Evolutionary conservation across 2,888 invertebrate genomes (phyloP).

Genomic region (Drosophila diplacantha): DNA sequence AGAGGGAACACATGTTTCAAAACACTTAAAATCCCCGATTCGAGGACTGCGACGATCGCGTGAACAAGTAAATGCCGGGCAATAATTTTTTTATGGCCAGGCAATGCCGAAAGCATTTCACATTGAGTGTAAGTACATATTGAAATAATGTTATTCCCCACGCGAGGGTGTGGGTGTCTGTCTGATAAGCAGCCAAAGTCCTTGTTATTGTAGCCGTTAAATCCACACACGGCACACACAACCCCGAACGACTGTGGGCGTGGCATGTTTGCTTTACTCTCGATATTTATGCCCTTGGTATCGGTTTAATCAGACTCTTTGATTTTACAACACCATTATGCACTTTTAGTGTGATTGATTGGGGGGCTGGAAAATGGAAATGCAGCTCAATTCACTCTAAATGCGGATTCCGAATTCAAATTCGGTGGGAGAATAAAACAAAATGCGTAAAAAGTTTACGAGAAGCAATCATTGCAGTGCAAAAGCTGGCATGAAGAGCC

Average conservation of each 20-base stretch:
- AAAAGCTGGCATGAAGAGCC: background rate
- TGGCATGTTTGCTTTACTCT: slow-evolving; percentile 40
- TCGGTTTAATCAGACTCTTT: slow-evolving; percentile 58
- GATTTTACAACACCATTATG: slow-evolving; percentile 57
- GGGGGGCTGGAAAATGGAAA: slow-evolving; percentile 21
- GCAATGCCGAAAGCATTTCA: slow-evolving; percentile 56
- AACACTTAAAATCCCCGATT: slow-evolving; percentile 51
- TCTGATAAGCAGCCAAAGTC: slow-evolving; percentile 56
- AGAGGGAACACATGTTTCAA: slow-evolving; percentile 60
- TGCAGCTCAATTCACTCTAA: slow-evolving; percentile 22
- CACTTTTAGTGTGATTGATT: slow-evolving; percentile 69
- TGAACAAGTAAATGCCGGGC: slow-evolving; percentile 49
- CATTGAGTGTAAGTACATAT: slow-evolving; percentile 55
- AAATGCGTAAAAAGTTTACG: slow-evolving; percentile 17
- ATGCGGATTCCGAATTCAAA: slow-evolving; percentile 24
- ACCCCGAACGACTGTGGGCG: slow-evolving; percentile 25
- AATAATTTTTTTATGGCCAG: slow-evolving; percentile 61
- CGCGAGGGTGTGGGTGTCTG: slow-evolving; percentile 26
- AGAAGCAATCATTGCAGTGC: slow-evolving; percentile 3
- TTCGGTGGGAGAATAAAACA: slow-evolving; percentile 24
- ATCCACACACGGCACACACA: slow-evolving; percentile 35
- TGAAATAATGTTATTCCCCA: slow-evolving; percentile 50
- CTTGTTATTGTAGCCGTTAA: slow-evolving; percentile 63
- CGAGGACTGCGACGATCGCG: slow-evolving; percentile 45
- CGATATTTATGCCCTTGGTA: slow-evolving; percentile 55